Base-by-base conservation (phyloP, 2,113 vertebrate genomes). In the Coturnix japonica region DNA sequence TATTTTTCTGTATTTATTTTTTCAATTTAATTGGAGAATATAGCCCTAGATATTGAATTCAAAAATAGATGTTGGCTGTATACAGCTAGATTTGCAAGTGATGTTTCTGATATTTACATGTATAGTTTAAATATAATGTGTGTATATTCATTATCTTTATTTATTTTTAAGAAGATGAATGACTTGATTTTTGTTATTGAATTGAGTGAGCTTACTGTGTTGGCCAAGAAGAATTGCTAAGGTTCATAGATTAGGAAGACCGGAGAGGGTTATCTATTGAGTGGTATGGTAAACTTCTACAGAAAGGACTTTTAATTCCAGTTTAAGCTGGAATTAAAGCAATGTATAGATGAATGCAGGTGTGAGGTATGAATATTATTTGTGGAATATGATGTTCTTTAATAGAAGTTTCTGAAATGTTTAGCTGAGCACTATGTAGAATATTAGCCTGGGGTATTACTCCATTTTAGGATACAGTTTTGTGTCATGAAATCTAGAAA, bases 281-380 rank as follows among this genome's bases (percentile, higher is more conserved):
- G 3, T 46, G 6, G 14, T 41, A 65, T 66, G 11, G 56, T 81
- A 47, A 43, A 31, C 61, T n/a, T 47, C 77, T 18, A 13, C 3
- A 1, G 59, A 30, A 59, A 11, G 3, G 9, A 73, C 25, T n/a
- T n/a, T n/a, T n/a, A n/a, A n/a, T n/a, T n/a, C 3, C 0, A 0
- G 2, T 30, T 90, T 91, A 46, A 82, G 37, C 6, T 35, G 12
- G 6, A 5, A 13, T 70, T 86, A 16, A 57, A 87, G 7, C 35
- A 81, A 44, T 26, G 7, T 18, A 10, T 11, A 30, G 5, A 13
- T 81, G 35, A 75, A 78, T 31, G 46, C n/a, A 73, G 17, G 15
- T 47, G 6, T 28, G 25, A 80, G 21, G 18, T 56, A 44, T 67
- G 51, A 60, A n/a, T 14, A 7, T 63, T 31, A 7, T 28, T 89